Evolutionary conservation across 2,888 invertebrate genomes (phyloP).

Genomic region (Sesia bembeciformis): DNA sequence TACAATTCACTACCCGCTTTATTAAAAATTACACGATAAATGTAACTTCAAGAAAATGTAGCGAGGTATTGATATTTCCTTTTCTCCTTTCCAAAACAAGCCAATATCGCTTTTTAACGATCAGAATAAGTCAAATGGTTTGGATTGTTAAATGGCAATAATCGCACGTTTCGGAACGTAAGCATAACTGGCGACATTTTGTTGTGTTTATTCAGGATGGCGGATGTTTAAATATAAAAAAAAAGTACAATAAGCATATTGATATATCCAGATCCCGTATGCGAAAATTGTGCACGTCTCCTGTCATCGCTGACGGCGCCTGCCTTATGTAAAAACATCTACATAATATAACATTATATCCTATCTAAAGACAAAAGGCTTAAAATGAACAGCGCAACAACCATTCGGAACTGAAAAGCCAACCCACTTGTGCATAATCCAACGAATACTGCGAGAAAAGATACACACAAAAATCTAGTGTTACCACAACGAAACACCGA

Average conservation of each 20-base stretch:
- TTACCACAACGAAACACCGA: conserved; percentile 35
- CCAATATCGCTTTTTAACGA: too few species aligned
- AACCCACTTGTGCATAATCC: conserved; percentile 41
- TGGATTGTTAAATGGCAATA: too few species aligned
- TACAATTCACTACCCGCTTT: too few species aligned
- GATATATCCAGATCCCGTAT: conserved; percentile 17
- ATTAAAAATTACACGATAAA: too few species aligned
- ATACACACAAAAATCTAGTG: conserved; percentile 20
- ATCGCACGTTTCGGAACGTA: too few species aligned
- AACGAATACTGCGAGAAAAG: conserved; percentile 54
- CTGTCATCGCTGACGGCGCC: conserved; percentile 22
- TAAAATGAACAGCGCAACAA: conserved; percentile 45
- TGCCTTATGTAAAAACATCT: conserved; percentile 56
- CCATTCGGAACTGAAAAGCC: conserved; percentile 42
- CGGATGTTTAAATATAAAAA: too few species aligned
- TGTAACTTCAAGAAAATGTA: too few species aligned
- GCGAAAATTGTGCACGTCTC: conserved; percentile 1
- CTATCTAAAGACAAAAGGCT: conserved; percentile 64
- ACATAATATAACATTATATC: conserved; percentile 35
- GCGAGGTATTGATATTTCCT: too few species aligned
- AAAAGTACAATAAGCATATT: conserved; percentile 16
- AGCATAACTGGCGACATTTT: too few species aligned
- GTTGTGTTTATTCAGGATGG: too few species aligned
- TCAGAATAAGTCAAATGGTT: too few species aligned
- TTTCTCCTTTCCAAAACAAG: too few species aligned